Conservation (phyloP, 1,140 invertebrate species). For the Araneus ventricosus region DNA sequence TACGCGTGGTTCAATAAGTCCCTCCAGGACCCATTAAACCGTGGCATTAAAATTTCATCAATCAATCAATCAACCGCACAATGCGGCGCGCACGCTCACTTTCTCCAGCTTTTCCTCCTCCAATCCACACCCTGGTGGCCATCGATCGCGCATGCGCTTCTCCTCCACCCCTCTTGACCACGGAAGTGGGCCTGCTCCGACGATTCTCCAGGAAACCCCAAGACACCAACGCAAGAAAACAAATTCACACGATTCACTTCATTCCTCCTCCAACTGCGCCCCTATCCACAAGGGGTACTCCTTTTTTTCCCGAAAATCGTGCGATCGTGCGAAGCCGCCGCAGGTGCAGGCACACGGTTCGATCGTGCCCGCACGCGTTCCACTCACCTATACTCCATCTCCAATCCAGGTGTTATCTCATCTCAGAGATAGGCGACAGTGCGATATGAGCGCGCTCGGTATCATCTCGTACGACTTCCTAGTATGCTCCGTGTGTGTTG, state of each 20-base stretch:
- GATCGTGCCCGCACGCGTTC: conserved; percentile 18
- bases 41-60: too few relatives aligned
- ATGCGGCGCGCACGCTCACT: background rate
- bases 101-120: background rate
- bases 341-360: conserved; percentile 45
- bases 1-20: too few relatives aligned
- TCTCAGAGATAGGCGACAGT: background rate
- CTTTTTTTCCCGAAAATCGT: conserved; percentile 47
- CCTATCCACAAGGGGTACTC: background rate
- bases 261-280: conserved; percentile 11
- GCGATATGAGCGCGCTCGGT: conserved; percentile 40
- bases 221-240: background rate
- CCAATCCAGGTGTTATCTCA: conserved; percentile 33
- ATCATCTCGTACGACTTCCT: conserved; percentile 65
- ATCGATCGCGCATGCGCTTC: conserved; percentile 33
- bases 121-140: background rate
- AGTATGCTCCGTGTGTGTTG: conserved; percentile 72
- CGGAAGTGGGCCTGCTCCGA: background rate
- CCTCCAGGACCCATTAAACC: too few relatives aligned
- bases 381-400: conserved; percentile 11
- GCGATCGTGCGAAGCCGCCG: conserved; percentile 49
- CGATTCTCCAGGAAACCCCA: background rate
- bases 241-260: conserved; percentile 34
- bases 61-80: background rate
- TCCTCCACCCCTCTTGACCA: background rate